phyloP scores from a whole-genome alignment of 2,797 vertebrate genomes.

The Acrocephalus scirpaceus region DNA sequence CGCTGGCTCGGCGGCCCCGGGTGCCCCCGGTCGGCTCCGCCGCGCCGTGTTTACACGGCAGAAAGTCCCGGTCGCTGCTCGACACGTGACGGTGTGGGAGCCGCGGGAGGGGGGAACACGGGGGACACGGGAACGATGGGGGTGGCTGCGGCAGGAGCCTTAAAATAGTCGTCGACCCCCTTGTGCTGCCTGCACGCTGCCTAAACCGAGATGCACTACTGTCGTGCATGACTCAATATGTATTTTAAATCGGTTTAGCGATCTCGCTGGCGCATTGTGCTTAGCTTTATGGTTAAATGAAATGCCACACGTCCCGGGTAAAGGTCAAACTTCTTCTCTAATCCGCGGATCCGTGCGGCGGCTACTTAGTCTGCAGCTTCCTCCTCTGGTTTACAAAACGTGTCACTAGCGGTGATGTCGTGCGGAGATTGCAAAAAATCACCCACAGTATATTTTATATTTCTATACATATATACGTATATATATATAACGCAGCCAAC shows the following conservation, averaged over 20 bases:
- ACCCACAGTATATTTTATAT: background rate
- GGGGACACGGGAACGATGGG: background rate
- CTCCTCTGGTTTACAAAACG: conserved; percentile 32
- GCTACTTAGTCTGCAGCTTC: conserved; percentile 56
- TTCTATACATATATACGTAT: background rate
- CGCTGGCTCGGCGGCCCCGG: background rate
- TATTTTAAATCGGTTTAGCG: conserved; percentile 64
- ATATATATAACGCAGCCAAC: background rate
- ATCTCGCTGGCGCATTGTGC: conserved; percentile 56
- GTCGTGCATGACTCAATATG: conserved; percentile 65
- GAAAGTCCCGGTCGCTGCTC: conserved; percentile 25
- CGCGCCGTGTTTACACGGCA: conserved; percentile 29
- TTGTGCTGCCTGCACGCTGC: conserved; percentile 24
- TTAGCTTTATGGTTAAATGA: conserved; percentile 65
- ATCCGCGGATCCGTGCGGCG: conserved; percentile 41
- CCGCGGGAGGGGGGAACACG: background rate
- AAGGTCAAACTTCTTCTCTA: conserved; percentile 69
- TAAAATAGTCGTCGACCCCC: conserved; percentile 61
- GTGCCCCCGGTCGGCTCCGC: background rate
- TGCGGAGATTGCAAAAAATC: background rate
- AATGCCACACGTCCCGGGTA: conserved; percentile 69
- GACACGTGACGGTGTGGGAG: conserved; percentile 46
- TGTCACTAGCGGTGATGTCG: conserved; percentile 12
- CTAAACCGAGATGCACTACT: conserved; percentile 34
- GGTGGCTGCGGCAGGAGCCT: conserved; percentile 12